Base-by-base conservation (phyloP, 2,888 invertebrate genomes). In the Asteroscopus sphinx region DNA sequence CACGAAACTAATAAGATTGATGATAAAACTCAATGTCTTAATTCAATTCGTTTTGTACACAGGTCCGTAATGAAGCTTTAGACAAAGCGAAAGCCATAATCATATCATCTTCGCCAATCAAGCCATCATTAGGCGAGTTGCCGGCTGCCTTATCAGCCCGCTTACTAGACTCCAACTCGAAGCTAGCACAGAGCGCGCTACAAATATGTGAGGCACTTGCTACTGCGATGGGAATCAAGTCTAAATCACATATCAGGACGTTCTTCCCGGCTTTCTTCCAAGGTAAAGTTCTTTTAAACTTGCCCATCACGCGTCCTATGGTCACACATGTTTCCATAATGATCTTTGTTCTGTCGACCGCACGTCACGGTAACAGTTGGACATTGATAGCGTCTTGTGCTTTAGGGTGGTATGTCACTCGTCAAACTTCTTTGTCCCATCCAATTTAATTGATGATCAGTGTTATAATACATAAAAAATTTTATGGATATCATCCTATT, bases 111-210 rank as follows among this genome's bases (percentile, higher is more conserved):
- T 96, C 97, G 71, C 96, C 97, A 7, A 97, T 99, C 65, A 98
- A 97, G 76, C 93, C 97, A 0, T 96, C 96, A 12, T 95, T 99
- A 35, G 98, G 98, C 0, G 98, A 98, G 82, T 89, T 99, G 32
- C 97, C 98, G 0, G 96, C 97, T 48, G 97, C 97, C 0, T 87
- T 99, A 9, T 96, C 96, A 0, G 95, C 96, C 0, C 95, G 99
- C 0, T 92, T 99, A 12, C 92, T 96, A 0, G 99, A 99, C 85
- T 98, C 98, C 41, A 99, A 99, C 92, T 98, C 98, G 17, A 98
- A 98, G 88, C 96, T 99, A 68, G 98, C 98, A 0, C 97, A 97
- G 79, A 96, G 96, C 12, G 96, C 99, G 0, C 90, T 99, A 39
- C 96, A 96, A 54, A 96, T 99, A 59, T 98, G 98, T 81, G 97